Base-by-base conservation (phyloP, 2,797 vertebrate species). In the Cryptoprocta ferox region DNA sequence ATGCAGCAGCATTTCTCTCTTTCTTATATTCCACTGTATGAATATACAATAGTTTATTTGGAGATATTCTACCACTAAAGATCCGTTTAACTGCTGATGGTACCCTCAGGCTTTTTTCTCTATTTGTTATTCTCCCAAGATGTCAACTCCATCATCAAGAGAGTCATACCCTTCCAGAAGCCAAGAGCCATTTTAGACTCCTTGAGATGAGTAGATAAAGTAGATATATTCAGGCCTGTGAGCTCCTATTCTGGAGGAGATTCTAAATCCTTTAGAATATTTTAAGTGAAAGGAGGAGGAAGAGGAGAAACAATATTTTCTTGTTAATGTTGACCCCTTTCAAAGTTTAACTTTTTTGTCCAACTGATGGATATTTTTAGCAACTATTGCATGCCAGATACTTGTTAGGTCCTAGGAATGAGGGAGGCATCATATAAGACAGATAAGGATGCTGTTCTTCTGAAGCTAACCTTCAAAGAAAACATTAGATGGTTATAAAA, bases 391-490 rank as follows among this genome's bases (percentile, higher is more conserved):
- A 32, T 50, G 26, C 12, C 14, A 89, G 19, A 18, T 86, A 56
- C 21, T 68, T 86, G 79, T 83, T 63, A 82, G 59, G 13, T 73
- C 35, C 63, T 94, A 28, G 19, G 61, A 63, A 80, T 32, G 37
- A 95, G 86, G 30, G 37, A 95, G 86, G 30, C 10, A 35, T 71
- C 14, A 80, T 66, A 45, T 84, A 84, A 89, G 37, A 92, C 21
- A 78, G 76, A 92, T 16, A 45, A 66, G 26, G 16, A 66, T 11
- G 16, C 30, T 81, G 32, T 39, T 94, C 63, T 80, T 86, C 85
- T 70, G 56, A 85, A 97, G 39, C 56, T 50, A 93, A 79, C 1
- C 56, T 95, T 95, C 79, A 89, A 96, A 82, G 61, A 93, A 84
- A 97, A 48, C 85, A 66, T 66, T 42, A 68, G 68, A 84, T 84